phyloP scores from a whole-genome alignment of 2,113 vertebrate genomes.

The human region GRCh38 chr2:53001501-53002000 shows the following conservation, averaged over 20 bases:
- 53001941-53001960: too few species aligned
- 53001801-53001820: too few species aligned
- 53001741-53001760: neutral
- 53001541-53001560: neutral
- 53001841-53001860: too few species aligned
- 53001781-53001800: neutral
- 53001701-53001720: neutral
- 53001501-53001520: constrained; percentile 2
- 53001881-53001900: too few species aligned
- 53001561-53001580: neutral
- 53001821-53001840: too few species aligned
- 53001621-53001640: constrained; percentile 22
- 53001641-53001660: neutral
- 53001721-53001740: neutral
- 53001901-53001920: too few species aligned
- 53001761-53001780: neutral
- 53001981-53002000: too few species aligned
- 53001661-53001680: neutral
- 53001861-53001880: too few species aligned
- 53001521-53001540: constrained; percentile 39
- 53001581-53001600: neutral
- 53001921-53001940: too few species aligned
- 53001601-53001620: neutral
- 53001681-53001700: neutral
- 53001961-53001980: too few species aligned